A percentile compares a stretch with the other conserved stretches of the same genome.
Conservation (phyloP, 2,797 vertebrate species). For the Otus scops region DNA sequence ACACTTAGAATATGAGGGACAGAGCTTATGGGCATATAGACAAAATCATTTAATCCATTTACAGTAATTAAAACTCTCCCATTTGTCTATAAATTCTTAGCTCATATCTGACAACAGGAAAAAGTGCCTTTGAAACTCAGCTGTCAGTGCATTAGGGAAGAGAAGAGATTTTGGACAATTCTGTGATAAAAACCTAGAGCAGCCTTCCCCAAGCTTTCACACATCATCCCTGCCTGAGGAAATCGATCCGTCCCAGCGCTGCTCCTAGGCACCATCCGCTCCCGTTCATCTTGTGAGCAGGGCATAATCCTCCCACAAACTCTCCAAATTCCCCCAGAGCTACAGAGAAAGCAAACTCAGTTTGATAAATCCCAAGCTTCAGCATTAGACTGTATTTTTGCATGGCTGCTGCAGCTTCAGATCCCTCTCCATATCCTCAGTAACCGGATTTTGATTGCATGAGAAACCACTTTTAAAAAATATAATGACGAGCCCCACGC, state of each 20-base stretch:
- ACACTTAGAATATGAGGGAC: not conserved
- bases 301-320: not conserved
- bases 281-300: not conserved
- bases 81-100: not conserved
- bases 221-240: conserved; percentile 4
- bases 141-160: not conserved
- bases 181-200: not conserved
- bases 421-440: not conserved
- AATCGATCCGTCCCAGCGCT: not conserved
- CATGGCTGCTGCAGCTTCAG: not conserved
- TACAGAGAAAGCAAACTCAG: not conserved
- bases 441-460: not conserved
- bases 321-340: not conserved
- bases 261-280: not conserved
- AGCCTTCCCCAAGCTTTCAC: not conserved
- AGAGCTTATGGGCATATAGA: not conserved
- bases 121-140: not conserved
- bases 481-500: not conserved
- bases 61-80: not conserved
- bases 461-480: not conserved
- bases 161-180: not conserved
- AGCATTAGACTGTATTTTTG: not conserved
- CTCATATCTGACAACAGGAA: not conserved
- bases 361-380: not conserved
- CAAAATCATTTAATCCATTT: conserved; percentile 40